phyloP scores from a whole-genome alignment of 2,113 vertebrate species.

The Danio rerio region GRCz12tu NC_133198.1:37315001-37315500 shows the following conservation, averaged over 20 bases:
- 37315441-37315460: no score
- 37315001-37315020: no score
- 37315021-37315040: background rate
- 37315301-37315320: background rate
- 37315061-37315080: background rate
- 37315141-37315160: background rate
- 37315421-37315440: no score
- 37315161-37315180: conserved; percentile 10
- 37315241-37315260: background rate
- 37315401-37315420: no score
- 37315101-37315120: background rate
- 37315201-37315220: background rate
- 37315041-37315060: background rate
- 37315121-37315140: conserved; percentile 6
- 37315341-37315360: no score
- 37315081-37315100: background rate
- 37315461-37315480: no score
- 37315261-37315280: background rate
- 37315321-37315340: no score
- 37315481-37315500: no score
- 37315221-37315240: conserved; percentile 5
- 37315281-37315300: background rate
- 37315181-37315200: conserved; percentile 16
- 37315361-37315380: no score
- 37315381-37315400: no score